A percentile compares a stretch with the other conserved stretches of the same genome.
Conservation (phyloP, 2,113 vertebrate species). For the Cephalopholis sonnerati region DNA sequence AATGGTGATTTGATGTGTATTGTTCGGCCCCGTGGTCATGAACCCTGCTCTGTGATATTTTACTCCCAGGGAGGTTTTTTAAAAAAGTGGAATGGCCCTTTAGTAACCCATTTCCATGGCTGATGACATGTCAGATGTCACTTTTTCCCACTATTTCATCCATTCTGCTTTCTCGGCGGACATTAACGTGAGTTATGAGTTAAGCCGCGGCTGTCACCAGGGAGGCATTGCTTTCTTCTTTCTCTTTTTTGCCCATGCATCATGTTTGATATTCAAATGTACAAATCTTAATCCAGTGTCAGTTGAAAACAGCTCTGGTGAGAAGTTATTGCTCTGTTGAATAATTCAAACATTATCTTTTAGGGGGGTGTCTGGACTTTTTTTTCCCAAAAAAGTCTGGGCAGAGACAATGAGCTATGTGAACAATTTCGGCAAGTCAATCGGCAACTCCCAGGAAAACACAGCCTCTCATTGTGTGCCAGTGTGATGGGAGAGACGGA, state of each 20-base stretch:
- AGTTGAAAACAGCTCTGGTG: slow-evolving; percentile 38
- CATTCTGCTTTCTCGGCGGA: slow-evolving; percentile 7
- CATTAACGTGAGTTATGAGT: slow-evolving; percentile 59
- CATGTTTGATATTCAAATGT: slow-evolving; percentile 45
- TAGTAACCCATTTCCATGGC: slow-evolving; percentile 61
- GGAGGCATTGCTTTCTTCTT: background rate
- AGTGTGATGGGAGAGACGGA: slow-evolving; percentile 55
- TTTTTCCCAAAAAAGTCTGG: slow-evolving; percentile 58
- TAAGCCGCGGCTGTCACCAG: background rate
- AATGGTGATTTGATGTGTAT: slow-evolving; percentile 72
- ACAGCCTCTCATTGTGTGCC: slow-evolving; percentile 74
- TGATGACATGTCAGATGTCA: slow-evolving; percentile 64
- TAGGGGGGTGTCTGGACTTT: slow-evolving; percentile 29
- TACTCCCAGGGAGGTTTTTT: slow-evolving; percentile 48
- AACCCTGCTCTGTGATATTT: slow-evolving; percentile 68
- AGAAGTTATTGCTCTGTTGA: slow-evolving; percentile 59
- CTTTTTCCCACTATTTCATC: slow-evolving; percentile 27
- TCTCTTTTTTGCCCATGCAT: background rate
- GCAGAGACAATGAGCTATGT: slow-evolving; percentile 78
- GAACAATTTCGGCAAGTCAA: slow-evolving; percentile 76
- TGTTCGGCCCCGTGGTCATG: slow-evolving; percentile 63
- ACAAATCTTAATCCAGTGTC: slow-evolving; percentile 29
- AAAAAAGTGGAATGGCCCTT: slow-evolving; percentile 52
- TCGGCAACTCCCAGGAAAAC: slow-evolving; percentile 75
- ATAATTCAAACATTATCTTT: slow-evolving; percentile 71